These are phyloP conservation scores for Nothobranchius kuhntae DNA, from an alignment of 2,113 vertebrate species.

Conservation along the genomic window DNA sequence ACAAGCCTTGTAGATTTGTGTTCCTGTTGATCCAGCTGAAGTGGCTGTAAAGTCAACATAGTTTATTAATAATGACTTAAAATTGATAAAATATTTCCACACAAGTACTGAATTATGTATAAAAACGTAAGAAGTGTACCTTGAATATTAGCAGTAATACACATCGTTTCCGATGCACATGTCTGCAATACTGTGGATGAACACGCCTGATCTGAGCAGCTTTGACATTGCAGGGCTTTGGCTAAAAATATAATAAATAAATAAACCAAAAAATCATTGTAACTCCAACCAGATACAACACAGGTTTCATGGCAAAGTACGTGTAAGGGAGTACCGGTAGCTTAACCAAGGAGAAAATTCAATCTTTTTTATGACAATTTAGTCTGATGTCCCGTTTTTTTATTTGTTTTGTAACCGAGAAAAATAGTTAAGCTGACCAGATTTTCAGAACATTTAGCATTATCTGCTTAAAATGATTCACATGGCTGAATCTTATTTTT, in stretches of 20 bases:
- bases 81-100: background rate
- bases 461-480: no score
- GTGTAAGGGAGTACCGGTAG: no score
- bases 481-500: no score
- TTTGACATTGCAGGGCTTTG: background rate
- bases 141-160: constrained; percentile 3
- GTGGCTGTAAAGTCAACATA: background rate
- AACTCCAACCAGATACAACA: no score
- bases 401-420: no score
- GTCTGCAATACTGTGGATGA: fast-evolving
- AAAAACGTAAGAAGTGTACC: constrained; percentile 1
- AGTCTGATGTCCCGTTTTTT: no score
- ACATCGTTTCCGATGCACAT: background rate
- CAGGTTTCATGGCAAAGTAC: no score
- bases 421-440: no score
- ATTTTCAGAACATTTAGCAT: no score
- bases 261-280: background rate
- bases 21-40: fast-evolving
- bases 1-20: constrained; percentile 4
- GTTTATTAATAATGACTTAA: background rate
- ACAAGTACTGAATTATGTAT: background rate
- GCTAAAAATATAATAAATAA: background rate
- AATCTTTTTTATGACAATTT: no score
- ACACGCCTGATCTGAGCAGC: background rate
- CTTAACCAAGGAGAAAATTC: no score